phyloP scores from a whole-genome alignment of 2,797 vertebrate genomes.

The Aldrovandia affinis region DNA sequence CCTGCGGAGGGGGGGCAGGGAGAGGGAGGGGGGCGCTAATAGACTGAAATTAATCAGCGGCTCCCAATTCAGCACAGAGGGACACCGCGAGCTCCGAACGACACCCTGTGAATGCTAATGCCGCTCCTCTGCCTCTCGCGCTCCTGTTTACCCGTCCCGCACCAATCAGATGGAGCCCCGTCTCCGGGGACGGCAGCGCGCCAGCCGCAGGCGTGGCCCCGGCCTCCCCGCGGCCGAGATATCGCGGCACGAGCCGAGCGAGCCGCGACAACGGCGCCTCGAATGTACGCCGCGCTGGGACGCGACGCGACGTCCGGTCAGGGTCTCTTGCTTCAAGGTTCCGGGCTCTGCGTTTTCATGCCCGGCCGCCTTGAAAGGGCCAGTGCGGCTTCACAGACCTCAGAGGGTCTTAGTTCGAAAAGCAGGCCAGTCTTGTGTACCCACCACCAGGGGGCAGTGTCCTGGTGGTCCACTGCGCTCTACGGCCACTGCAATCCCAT shows the following conservation, averaged over 20 bases:
- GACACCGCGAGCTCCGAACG: conserved; percentile 66
- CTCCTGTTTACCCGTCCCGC: neutral
- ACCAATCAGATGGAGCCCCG: conserved; percentile 31
- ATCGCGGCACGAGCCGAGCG: no score
- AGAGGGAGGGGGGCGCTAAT: conserved; percentile 74
- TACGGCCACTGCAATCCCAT: neutral
- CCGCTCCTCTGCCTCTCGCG: conserved; percentile 6
- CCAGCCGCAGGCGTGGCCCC: conserved; percentile 11
- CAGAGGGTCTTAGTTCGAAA: neutral
- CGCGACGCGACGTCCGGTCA: no score
- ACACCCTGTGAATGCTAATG: conserved; percentile 76
- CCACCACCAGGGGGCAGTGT: neutral
- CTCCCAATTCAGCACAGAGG: conserved; percentile 76
- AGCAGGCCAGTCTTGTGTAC: neutral
- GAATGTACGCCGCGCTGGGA: no score
- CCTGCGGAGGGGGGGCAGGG: conserved; percentile 60
- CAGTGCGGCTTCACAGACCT: neutral
- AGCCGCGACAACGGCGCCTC: no score
- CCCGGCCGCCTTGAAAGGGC: neutral
- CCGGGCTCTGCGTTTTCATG: conserved; percentile 21
- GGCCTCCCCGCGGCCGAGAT: neutral
- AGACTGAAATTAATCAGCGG: conserved; percentile 85
- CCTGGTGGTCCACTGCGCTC: neutral
- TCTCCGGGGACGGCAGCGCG: conserved; percentile 31
- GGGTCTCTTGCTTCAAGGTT: neutral